A percentile compares a stretch with the other conserved stretches of the same genome.
phyloP scores from a whole-genome alignment of 2,888 invertebrate species.

The Desoria tigrina region DNA sequence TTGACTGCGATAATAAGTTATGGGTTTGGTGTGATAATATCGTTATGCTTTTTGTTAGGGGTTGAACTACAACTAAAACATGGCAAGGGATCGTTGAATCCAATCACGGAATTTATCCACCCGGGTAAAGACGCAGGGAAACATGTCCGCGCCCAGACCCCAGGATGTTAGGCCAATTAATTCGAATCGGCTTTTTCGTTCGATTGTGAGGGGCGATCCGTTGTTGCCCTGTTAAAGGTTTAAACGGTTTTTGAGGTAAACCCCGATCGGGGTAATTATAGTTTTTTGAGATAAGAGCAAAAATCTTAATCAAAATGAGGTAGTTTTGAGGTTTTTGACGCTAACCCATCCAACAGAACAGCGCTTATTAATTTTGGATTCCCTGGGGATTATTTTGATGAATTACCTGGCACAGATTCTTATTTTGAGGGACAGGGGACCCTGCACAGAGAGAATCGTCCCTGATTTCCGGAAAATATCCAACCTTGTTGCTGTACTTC shows the following conservation, averaged over 20 bases:
- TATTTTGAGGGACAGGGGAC: not conserved
- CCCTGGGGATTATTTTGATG: too few species aligned
- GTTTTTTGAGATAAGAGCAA: too few species aligned
- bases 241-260: not conserved
- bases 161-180: conserved; percentile 22
- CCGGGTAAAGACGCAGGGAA: conserved; percentile 17
- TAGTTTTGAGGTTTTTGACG: too few species aligned
- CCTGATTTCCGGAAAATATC: conserved; percentile 11
- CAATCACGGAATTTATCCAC: not conserved
- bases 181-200: conserved; percentile 2
- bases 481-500: conserved; percentile 4
- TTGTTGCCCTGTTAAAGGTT: conserved; percentile 22
- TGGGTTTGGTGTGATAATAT: too few species aligned
- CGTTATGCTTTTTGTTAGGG: too few species aligned
- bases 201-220: conserved; percentile 16
- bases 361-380: too few species aligned
- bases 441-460: conserved; percentile 21
- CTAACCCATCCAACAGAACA: too few species aligned
- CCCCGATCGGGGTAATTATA: too few species aligned
- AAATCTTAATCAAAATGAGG: too few species aligned
- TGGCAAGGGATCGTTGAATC: not conserved
- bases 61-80: not conserved
- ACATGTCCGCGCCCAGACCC: conserved; percentile 20
- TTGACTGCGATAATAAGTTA: too few species aligned
- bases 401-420: conserved; percentile 13